Evolutionary conservation across 2,888 invertebrate species (phyloP), one percentile per base, ranked within the genome.

Genomic region (Sesamia inferens): DNA sequence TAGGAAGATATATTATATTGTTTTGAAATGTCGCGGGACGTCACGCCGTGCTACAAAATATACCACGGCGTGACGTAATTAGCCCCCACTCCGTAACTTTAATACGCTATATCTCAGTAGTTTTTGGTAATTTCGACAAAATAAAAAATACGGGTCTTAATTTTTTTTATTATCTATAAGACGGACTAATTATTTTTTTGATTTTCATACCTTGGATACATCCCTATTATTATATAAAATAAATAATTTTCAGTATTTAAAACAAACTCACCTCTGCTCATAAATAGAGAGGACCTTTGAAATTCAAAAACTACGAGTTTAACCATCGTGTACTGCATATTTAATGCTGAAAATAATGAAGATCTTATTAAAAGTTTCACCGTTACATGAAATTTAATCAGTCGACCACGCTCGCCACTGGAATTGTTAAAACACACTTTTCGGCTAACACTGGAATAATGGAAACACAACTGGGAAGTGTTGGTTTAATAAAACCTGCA

Each of bases 301-400:
- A 66, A 79, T 63, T 79, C 69, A 57, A 73, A 82, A 74, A 31
- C 61, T 67, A 73, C 24, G 44, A 47, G 19, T 62, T 31, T 11
- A 69, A 69, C 42, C 57, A 67, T 69, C 59, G 68, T 63, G 74
- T 31, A 44, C 54, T 74, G 82, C 78, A 82, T 81, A 75, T 71
- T 78, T 54, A 71, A 69, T 42, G 47, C n/a, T 19, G 39, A 54
- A 73, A 86, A 89, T 88, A 88, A 87, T 79, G 87, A 76, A 73
- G 73, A 71, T 83, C 82, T 89, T 89, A 91, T 92, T 91, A 91
- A 92, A 92, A 92, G 87, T 91, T 90, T 75, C 83, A 78, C 84
- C 76, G 78, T 78, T 74, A 86, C 85, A 67, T 83, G 70, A 86
- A 90, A 92, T 90, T 89, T 88, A 90, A 91, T 90, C 88, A 89